Evolutionary conservation across 2,797 vertebrate species (phyloP).

Genomic region (Enteromius anoplus): DNA sequence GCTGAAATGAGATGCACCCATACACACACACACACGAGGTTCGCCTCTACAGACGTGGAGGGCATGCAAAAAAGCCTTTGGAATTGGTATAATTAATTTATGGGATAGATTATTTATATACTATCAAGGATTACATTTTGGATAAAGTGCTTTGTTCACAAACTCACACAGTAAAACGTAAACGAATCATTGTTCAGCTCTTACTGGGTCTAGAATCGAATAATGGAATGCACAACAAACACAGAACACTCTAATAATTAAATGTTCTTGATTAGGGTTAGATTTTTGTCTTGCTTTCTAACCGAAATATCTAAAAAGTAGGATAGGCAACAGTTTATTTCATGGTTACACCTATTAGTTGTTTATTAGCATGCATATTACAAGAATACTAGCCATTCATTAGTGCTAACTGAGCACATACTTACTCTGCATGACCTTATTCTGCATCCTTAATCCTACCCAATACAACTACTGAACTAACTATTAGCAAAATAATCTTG

Average conservation of each 20-base stretch:
- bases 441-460: too few relatives aligned
- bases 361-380: too few relatives aligned
- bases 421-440: too few relatives aligned
- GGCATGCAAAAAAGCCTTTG: constrained; percentile 59
- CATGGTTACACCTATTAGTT: too few relatives aligned
- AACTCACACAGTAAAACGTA: background rate
- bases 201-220: background rate
- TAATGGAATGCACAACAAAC: background rate
- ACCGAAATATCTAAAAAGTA: too few relatives aligned
- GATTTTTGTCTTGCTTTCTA: too few relatives aligned
- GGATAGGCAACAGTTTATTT: too few relatives aligned
- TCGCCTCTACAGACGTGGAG: constrained; percentile 54
- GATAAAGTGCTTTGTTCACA: constrained; percentile 41
- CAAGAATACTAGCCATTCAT: too few relatives aligned
- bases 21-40: constrained; percentile 33
- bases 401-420: too few relatives aligned
- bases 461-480: too few relatives aligned
- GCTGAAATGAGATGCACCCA: constrained; percentile 55
- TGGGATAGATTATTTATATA: constrained; percentile 21
- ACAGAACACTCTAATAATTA: background rate
- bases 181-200: background rate
- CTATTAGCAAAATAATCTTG: too few relatives aligned
- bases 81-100: constrained; percentile 53
- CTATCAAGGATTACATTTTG: constrained; percentile 62
- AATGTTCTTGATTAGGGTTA: background rate